Percentiles rank a stretch among this genome's conserved stretches.
Evolutionary conservation across 2,797 vertebrate species (phyloP).

Genomic region (Lutra lutra): DNA sequence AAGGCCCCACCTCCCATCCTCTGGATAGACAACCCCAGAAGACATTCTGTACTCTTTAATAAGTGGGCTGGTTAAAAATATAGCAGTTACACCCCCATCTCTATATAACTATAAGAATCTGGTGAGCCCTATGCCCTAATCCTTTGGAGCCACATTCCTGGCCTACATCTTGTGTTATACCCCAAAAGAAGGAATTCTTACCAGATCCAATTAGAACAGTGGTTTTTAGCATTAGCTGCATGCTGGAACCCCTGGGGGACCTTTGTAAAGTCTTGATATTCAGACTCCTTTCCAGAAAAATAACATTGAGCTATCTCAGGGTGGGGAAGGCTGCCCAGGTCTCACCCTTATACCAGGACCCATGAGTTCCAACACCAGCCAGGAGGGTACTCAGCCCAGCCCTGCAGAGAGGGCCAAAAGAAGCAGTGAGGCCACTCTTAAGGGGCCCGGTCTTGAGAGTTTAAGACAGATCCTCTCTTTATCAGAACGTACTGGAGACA

Average conservation of each 20-base stretch:
- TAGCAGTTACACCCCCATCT: background rate
- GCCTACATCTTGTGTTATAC: background rate
- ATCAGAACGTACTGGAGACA: background rate
- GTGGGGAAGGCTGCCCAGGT: background rate
- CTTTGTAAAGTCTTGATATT: background rate
- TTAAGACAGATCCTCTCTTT: constrained; percentile 14
- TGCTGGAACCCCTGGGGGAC: background rate
- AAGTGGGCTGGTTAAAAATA: background rate
- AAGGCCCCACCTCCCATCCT: background rate
- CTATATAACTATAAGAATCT: background rate
- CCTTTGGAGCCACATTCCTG: background rate
- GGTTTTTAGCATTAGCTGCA: background rate
- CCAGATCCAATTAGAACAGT: background rate
- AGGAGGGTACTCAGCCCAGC: background rate
- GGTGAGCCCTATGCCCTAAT: background rate
- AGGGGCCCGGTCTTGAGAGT: background rate
- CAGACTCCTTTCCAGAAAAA: background rate
- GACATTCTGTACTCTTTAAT: background rate
- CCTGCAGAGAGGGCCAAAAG: background rate
- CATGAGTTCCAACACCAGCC: background rate
- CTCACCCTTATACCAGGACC: background rate
- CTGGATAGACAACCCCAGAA: background rate
- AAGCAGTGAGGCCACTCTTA: background rate
- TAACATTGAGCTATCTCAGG: background rate
- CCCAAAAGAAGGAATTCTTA: background rate